Evolutionary conservation across 1,140 invertebrate species (phyloP).

Genomic region (Nephotettix cincticeps): DNA sequence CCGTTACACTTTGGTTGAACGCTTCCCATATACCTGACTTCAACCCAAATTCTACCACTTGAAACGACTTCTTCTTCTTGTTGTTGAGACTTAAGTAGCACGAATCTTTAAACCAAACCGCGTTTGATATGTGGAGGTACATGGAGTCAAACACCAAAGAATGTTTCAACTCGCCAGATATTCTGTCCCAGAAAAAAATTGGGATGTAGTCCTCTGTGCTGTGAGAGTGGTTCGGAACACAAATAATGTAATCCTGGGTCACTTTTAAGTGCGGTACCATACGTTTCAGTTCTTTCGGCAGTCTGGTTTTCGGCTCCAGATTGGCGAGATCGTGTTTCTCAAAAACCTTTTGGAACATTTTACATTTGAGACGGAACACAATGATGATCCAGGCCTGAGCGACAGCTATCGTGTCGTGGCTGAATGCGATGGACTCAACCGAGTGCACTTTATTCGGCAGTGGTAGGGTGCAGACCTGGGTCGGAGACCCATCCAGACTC

Average conservation of each 20-base stretch:
- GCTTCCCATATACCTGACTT: background rate
- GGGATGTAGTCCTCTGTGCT: conserved; percentile 1
- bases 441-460: background rate
- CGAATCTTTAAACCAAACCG: background rate
- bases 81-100: background rate
- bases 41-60: conserved; percentile 4
- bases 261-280: background rate
- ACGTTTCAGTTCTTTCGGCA: background rate
- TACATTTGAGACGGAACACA: background rate
- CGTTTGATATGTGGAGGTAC: background rate
- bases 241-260: background rate
- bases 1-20: background rate
- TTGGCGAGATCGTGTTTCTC: background rate
- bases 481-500: background rate
- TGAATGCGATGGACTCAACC: background rate
- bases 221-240: background rate
- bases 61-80: background rate
- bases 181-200: conserved; percentile 21
- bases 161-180: background rate
- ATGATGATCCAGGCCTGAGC: background rate
- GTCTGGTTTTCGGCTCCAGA: background rate
- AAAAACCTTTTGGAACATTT: background rate
- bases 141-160: background rate
- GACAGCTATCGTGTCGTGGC: background rate
- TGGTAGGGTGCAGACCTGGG: background rate